Evolutionary conservation across 2,888 invertebrate genomes (phyloP).

Genomic region (Poecilus cupreus): DNA sequence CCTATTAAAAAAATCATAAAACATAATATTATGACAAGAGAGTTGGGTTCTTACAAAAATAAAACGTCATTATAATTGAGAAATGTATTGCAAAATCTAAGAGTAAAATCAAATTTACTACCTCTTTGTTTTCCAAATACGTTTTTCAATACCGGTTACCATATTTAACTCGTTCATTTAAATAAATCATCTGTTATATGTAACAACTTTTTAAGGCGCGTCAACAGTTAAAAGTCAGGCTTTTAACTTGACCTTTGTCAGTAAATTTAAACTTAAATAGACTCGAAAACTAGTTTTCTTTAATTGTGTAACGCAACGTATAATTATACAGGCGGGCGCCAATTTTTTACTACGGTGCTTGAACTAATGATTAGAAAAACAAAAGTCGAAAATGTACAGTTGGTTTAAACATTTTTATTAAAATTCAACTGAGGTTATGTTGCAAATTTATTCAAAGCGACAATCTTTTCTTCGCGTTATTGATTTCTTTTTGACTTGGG

Average conservation of each 20-base stretch:
- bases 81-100: neutral
- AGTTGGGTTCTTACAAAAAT: no score
- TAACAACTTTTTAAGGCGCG: constrained; percentile 19
- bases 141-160: neutral
- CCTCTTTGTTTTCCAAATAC: neutral
- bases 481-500: constrained; percentile 29
- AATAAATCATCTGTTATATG: constrained; percentile 6
- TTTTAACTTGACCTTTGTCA: constrained; percentile 19
- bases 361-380: neutral
- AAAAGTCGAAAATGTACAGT: neutral
- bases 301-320: neutral
- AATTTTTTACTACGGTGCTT: constrained; percentile 2
- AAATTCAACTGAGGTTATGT: neutral
- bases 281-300: neutral
- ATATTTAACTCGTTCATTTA: neutral
- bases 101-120: neutral
- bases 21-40: neutral
- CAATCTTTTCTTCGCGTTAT: neutral
- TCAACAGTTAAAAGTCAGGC: neutral
- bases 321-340: constrained; percentile 1
- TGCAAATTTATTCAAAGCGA: neutral
- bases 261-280: neutral
- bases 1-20: neutral
- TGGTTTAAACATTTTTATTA: neutral
- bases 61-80: no score